Evolutionary conservation across 2,888 invertebrate genomes (phyloP).

Genomic region (Amphipyra tragopoginis): DNA sequence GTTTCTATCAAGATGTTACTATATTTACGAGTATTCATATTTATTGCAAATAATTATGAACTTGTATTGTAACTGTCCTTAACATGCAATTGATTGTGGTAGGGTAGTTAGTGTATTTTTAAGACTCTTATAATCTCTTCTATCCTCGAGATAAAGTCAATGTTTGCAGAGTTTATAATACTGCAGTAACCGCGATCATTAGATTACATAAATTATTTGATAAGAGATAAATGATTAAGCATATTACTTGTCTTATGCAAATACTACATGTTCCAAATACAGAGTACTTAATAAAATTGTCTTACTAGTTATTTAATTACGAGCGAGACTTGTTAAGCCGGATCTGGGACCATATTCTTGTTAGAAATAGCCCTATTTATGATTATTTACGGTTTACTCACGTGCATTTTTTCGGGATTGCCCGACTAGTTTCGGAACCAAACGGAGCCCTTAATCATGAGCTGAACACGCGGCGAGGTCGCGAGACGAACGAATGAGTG

Average conservation of each 20-base stretch:
- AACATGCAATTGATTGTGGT: slow-evolving; percentile 18
- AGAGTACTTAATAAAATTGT: neutral
- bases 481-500: too few species aligned
- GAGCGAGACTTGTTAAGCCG: neutral
- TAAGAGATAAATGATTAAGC: slow-evolving; percentile 7
- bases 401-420: too few species aligned
- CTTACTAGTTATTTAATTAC: too few species aligned
- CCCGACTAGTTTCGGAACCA: too few species aligned
- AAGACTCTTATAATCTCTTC: neutral
- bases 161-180: slow-evolving; percentile 31
- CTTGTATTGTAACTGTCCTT: neutral
- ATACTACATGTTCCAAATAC: neutral
- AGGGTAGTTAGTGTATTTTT: neutral
- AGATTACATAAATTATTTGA: slow-evolving; percentile 26
- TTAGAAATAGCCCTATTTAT: too few species aligned
- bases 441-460: too few species aligned
- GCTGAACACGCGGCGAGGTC: too few species aligned
- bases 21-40: too few species aligned
- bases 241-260: neutral
- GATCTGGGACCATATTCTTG: too few species aligned
- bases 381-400: too few species aligned
- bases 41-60: too few species aligned
- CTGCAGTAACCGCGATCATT: slow-evolving; percentile 9
- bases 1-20: too few species aligned
- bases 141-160: slow-evolving; percentile 28